These are phyloP conservation scores for Molossus molossus DNA, from an alignment of 2,797 vertebrate species.

Conservation along the genomic window DNA sequence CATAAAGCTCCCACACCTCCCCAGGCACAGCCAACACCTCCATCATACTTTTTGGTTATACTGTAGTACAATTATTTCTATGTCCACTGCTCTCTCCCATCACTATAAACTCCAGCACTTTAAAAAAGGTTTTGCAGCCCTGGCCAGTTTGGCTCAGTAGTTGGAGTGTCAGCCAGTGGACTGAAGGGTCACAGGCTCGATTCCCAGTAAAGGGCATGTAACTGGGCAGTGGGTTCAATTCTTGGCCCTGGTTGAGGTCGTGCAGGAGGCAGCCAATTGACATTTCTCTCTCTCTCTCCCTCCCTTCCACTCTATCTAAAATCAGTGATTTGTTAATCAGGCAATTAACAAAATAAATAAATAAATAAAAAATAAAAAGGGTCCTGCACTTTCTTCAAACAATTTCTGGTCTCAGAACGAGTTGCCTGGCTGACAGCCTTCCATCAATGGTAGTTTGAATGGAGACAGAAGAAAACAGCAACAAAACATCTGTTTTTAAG, in stretches of 20 bases:
- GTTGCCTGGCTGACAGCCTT: not conserved
- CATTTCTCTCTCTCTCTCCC: no score
- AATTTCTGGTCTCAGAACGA: not conserved
- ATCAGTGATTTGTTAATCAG: no score
- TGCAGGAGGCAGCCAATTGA: no score
- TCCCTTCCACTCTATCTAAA: no score
- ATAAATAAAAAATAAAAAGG: not conserved
- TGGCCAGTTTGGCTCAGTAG: no score
- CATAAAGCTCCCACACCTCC: not conserved
- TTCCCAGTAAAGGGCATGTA: no score
- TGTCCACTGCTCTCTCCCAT: not conserved
- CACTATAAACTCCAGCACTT: slow-evolving; percentile 11
- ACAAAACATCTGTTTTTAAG: slow-evolving; percentile 43
- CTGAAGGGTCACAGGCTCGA: no score
- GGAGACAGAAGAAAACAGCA: slow-evolving; percentile 11
- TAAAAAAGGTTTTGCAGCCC: not conserved
- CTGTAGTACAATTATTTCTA: not conserved
- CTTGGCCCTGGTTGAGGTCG: no score
- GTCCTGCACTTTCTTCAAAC: not conserved
- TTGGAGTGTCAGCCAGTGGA: no score
- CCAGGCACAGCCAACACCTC: not conserved
- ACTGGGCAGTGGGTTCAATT: no score
- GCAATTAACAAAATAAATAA: no score
- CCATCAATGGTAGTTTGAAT: not conserved
- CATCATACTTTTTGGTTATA: not conserved